A percentile compares a stretch with the other conserved stretches of the same genome.
phyloP scores from a whole-genome alignment of 2,113 vertebrate species.

The Pandion haliaetus region DNA sequence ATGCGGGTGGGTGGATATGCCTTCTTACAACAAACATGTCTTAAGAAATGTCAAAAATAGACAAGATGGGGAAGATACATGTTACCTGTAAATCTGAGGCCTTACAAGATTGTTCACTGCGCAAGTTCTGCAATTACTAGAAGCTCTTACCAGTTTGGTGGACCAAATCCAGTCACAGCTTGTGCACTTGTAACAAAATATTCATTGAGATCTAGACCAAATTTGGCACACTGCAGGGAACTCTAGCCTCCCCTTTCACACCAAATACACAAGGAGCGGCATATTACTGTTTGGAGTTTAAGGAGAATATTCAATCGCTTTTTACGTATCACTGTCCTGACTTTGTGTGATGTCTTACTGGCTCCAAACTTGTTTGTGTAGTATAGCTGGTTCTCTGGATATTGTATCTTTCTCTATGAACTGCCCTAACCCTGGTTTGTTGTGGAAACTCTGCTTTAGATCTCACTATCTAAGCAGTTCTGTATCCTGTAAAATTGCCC shows the following conservation, averaged over 20 bases:
- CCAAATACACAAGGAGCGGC: not conserved
- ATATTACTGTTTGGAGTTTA: not conserved
- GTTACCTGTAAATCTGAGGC: not conserved
- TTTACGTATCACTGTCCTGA: not conserved
- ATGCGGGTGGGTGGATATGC: accelerated
- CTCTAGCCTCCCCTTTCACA: not conserved
- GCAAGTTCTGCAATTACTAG: not conserved
- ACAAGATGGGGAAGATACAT: not conserved
- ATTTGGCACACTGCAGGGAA: not conserved
- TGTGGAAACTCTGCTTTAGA: not conserved
- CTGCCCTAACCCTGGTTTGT: not conserved
- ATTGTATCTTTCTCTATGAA: not conserved
- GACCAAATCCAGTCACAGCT: not conserved
- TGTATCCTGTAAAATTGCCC: not conserved
- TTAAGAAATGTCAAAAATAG: not conserved
- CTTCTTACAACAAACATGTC: not conserved
- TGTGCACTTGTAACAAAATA: not conserved
- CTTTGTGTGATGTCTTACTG: not conserved
- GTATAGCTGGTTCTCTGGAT: not conserved
- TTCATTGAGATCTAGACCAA: not conserved
- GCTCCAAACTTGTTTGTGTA: not conserved
- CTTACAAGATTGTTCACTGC: not conserved
- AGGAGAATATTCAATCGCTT: not conserved
- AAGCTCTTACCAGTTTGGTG: not conserved
- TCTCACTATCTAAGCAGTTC: not conserved